Percentiles rank a stretch among this genome's conserved stretches.
Conservation (phyloP, 2,888 invertebrate genomes). For the Ophion obscuratus region DNA sequence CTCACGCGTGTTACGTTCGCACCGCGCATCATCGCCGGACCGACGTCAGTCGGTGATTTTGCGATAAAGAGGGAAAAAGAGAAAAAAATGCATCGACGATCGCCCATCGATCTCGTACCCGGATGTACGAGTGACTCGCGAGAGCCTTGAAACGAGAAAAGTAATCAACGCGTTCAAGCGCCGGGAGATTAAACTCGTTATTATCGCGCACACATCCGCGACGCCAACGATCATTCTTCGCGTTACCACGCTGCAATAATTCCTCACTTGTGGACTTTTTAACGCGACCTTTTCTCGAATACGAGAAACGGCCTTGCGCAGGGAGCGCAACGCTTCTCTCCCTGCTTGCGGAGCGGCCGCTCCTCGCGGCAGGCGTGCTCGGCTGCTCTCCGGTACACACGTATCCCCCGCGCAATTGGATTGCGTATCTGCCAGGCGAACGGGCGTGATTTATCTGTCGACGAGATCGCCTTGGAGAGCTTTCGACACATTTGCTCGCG, state of each 20-base stretch:
- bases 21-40: slow-evolving; percentile 11
- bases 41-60: no score
- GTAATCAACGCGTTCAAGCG: slow-evolving; percentile 49
- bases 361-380: not conserved
- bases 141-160: slow-evolving; percentile 63
- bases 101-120: no score
- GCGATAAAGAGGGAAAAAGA: no score
- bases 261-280: no score
- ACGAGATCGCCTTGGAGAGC: slow-evolving; percentile 47
- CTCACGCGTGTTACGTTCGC: slow-evolving; percentile 7
- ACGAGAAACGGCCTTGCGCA: no score
- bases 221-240: slow-evolving; percentile 43
- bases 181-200: slow-evolving; percentile 29
- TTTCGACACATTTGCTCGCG: slow-evolving; percentile 77
- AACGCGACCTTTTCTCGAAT: no score
- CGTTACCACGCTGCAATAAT: slow-evolving; percentile 14
- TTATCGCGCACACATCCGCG: slow-evolving; percentile 57
- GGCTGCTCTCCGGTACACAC: slow-evolving; percentile 66
- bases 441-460: slow-evolving; percentile 80
- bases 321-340: not conserved
- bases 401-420: slow-evolving; percentile 77
- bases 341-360: not conserved
- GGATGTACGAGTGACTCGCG: no score
- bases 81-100: no score
- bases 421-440: slow-evolving; percentile 74